phyloP scores from a whole-genome alignment of 2,888 invertebrate species.

The Marronus borbonicus region DNA sequence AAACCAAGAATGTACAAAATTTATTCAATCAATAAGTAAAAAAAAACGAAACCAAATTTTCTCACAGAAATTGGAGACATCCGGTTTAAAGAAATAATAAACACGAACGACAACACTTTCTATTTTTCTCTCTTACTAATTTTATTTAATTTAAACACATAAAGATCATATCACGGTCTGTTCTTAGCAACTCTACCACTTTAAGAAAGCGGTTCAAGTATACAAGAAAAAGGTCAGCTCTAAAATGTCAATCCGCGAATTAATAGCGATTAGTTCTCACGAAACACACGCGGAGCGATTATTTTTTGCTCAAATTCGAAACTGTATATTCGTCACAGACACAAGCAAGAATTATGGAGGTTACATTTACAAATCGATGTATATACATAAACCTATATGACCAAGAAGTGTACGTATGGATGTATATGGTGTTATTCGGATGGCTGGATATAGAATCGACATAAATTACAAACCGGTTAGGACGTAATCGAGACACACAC shows the following conservation, averaged over 20 bases:
- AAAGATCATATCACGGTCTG: background rate
- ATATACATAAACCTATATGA: background rate
- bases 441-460: conserved; percentile 22
- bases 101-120: conserved; percentile 10
- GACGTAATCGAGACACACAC: conserved; percentile 26
- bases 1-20: no score
- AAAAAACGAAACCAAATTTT: conserved; percentile 22
- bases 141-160: conserved; percentile 3
- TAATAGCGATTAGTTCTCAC: conserved; percentile 41
- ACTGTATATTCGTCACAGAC: conserved; percentile 19
- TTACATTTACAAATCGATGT: background rate
- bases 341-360: background rate
- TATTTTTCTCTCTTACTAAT: conserved; percentile 11
- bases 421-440: conserved; percentile 9
- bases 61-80: conserved; percentile 23
- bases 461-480: conserved; percentile 33
- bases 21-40: no score
- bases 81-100: conserved; percentile 5
- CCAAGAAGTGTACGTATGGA: background rate
- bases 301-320: conserved; percentile 22
- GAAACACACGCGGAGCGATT: conserved; percentile 22
- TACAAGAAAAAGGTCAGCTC: conserved; percentile 29
- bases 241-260: conserved; percentile 35
- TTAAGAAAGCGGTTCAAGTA: background rate
- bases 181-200: background rate